Conservation (phyloP, 2,888 invertebrate genomes). For the Ryuthela nishihirai region DNA sequence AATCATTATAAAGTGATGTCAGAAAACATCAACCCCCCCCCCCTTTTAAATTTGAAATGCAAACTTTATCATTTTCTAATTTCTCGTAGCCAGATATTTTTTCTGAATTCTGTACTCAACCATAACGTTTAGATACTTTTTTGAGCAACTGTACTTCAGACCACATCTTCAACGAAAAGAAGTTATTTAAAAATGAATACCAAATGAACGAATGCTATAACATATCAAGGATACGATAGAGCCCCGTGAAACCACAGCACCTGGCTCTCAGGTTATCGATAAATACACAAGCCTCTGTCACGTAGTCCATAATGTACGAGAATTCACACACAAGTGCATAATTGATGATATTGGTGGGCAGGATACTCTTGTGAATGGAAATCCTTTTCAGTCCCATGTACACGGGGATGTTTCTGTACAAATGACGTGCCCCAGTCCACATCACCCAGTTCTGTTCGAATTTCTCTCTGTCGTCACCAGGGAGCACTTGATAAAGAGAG, state of each 20-base stretch:
- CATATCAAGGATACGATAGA: constrained; percentile 53
- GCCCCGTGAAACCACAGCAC: constrained; percentile 84
- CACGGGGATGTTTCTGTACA: constrained; percentile 81
- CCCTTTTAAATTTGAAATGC: too few relatives aligned
- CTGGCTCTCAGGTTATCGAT: constrained; percentile 84
- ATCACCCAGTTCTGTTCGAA: constrained; percentile 92
- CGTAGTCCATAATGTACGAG: constrained; percentile 77
- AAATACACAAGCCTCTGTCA: constrained; percentile 78
- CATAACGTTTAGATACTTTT: too few relatives aligned
- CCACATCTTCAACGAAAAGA: too few relatives aligned
- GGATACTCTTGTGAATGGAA: constrained; percentile 77
- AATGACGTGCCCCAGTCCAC: constrained; percentile 89
- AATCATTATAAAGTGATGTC: too few relatives aligned
- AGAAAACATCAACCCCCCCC: too few relatives aligned
- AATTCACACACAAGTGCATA: constrained; percentile 87
- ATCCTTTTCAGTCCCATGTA: constrained; percentile 77
- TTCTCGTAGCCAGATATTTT: too few relatives aligned
- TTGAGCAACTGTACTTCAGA: too few relatives aligned
- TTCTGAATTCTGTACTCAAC: too few relatives aligned
- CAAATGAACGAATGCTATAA: too few relatives aligned
- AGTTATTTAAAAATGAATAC: too few relatives aligned
- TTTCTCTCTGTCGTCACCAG: constrained; percentile 82
- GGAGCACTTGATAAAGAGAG: constrained; percentile 64
- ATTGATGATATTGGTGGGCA: constrained; percentile 62
- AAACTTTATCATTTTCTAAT: too few relatives aligned